phyloP scores from a whole-genome alignment of 2,113 vertebrate genomes.

The Xerus inauris region DNA sequence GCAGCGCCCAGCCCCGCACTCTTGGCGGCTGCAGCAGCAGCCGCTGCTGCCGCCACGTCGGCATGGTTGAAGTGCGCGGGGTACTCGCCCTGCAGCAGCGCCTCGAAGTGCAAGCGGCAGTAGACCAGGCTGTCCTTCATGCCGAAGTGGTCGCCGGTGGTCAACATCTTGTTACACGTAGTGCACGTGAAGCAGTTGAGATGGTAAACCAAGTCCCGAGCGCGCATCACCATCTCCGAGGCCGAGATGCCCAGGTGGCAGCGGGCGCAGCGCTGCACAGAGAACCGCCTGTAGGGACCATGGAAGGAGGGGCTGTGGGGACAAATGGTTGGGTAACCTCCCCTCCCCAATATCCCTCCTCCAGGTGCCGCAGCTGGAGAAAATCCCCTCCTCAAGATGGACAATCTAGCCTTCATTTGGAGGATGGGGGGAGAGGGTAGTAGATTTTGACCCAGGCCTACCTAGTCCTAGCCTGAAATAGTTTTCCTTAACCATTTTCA shows the following conservation, averaged over 20 bases:
- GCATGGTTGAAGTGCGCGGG: conserved; percentile 96
- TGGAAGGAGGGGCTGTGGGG: conserved; percentile 78
- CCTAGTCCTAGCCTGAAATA: neutral
- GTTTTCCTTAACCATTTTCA: neutral
- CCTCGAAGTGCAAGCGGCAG: conserved; percentile 99
- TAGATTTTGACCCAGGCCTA: conserved; percentile 26
- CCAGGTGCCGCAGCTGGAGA: neutral
- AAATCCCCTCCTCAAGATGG: neutral
- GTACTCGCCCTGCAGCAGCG: conserved; percentile 98
- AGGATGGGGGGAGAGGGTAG: neutral
- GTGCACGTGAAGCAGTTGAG: conserved; percentile 99
- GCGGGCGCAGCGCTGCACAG: conserved; percentile 98
- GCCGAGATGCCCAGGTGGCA: conserved; percentile 99
- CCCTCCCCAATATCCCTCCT: conserved; percentile 36
- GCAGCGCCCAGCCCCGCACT: conserved; percentile 90
- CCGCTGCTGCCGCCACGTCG: conserved; percentile 91
- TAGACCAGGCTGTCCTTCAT: conserved; percentile 99
- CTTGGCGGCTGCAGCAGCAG: conserved; percentile 88
- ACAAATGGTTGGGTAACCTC: conserved; percentile 60
- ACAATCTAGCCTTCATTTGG: neutral
- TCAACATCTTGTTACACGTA: conserved; percentile 99
- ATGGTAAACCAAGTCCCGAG: conserved; percentile 98
- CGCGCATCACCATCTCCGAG: conserved; percentile 99
- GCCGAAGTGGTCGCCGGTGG: conserved; percentile 99
- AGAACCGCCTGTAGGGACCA: conserved; percentile 95